Evolutionary conservation across 2,888 invertebrate species (phyloP), one percentile per base, ranked within the genome.

Genomic region (Acleris emargana): DNA sequence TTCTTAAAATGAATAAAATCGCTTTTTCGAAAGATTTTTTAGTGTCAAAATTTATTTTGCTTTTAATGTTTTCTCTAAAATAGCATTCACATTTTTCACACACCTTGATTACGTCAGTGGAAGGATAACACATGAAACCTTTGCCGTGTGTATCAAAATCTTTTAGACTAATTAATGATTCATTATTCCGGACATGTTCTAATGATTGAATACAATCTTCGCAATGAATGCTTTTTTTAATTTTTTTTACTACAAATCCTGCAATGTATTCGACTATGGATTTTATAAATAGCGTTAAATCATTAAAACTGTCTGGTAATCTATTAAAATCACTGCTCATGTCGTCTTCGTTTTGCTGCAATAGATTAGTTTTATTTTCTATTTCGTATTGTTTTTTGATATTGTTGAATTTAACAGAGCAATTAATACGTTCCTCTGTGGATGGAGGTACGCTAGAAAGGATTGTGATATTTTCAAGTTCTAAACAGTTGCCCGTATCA

Each of bases 401-500:
- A 18, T 54, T 62, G 11, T 62, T 62, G 54, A 54, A 54, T 49
- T 62, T 62, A 32, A 47, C 47, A 22, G 59, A 64, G 32, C 52
- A 38, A 47, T 64, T 64, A 17, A 64, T 64, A 22, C 22, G 22
- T 59, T 54, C 53, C 11, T 64, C 53, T 32, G 54, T 45, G 7
- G 64, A 54, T 11, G 58, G 13, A 38, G 47, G 1, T 32, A 22
- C 49, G 59, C 45, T 54, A 32, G 58, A 58, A 43, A 64, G 52
- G 20, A 64, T 38, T 28, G 64, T 25, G n/a, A 64, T 64, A 53
- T 64, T 50, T 59, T 64, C 64, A 16, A 64, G 25, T 47, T 58
- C 54, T 42, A 59, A 50, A 49, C 58, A 64, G 54, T 64, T 64
- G 49, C 59, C 58, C 54, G 58, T 54, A 20, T 64, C 58, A 13